These are phyloP conservation scores for Chlorops oryzae DNA, from an alignment of 1,140 invertebrate genomes.

Conservation along the genomic window DNA sequence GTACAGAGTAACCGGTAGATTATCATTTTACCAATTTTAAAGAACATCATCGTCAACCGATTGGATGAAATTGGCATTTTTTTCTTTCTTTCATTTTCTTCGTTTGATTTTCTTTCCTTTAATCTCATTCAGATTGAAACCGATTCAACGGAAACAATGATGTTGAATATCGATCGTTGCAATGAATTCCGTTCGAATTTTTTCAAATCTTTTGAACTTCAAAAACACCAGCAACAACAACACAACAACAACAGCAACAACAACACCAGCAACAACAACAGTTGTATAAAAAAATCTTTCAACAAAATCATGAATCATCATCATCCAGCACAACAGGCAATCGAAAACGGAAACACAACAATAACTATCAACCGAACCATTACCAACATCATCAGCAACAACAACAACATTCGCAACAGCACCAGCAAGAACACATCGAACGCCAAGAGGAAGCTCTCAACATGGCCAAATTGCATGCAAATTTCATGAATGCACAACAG, in stretches of 20 bases:
- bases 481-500: not conserved
- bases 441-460: constrained; percentile 14
- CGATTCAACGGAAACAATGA: constrained; percentile 29
- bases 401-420: constrained; percentile 3
- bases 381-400: constrained; percentile 29
- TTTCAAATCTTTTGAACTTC: no score
- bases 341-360: not conserved
- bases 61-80: no score
- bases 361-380: constrained; percentile 28
- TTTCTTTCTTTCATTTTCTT: constrained; percentile 1
- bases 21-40: no score
- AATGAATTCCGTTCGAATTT: constrained; percentile 2
- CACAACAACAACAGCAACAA: constrained; percentile 29
- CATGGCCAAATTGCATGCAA: constrained; percentile 1
- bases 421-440: constrained; percentile 15
- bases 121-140: constrained; percentile 30
- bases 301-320: constrained; percentile 38
- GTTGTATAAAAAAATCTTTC: no score
- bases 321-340: constrained; percentile 36
- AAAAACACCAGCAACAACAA: constrained; percentile 8
- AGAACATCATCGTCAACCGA: no score
- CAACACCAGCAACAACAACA: constrained; percentile 4
- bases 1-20: no score
- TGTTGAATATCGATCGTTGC: constrained; percentile 24
- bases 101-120: not conserved